Evolutionary conservation across 2,797 vertebrate genomes (phyloP), one percentile per base, ranked within the genome.

Genomic region (Gila robusta): DNA sequence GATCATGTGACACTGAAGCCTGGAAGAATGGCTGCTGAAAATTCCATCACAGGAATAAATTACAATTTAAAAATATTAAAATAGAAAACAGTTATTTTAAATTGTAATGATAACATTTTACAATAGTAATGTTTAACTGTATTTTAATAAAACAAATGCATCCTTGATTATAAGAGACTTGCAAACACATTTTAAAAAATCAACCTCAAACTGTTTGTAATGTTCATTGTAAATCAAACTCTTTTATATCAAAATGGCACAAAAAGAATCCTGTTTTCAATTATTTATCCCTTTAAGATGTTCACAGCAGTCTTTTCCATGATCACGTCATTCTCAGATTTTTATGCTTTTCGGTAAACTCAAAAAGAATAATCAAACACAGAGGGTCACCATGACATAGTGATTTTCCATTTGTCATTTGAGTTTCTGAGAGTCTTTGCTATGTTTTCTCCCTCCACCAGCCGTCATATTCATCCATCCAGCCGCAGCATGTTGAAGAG

Each of bases 401-500:
- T 23, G 3, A 67, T 80, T 64, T 67, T 67, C 62, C 62, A 80
- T 49, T 80, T 80, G 59, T 80, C 17, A 66, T 66, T 80, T 80
- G 62, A 10, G 26, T 62, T 17, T 12, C 17, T 79, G 28, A 70
- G 26, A 81, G 44, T 59, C 28, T 83, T 64, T 6, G 17, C 23
- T 64, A 3, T 47, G 17, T 66, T 84, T 28, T 71, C 52, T 56
- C 69, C 28, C 62, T 70, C 16, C 26, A 12, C 81, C 95, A 97
- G 97, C 95, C 96, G 97, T 95, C 97, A 98, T 93, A 96, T 98
- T 95, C 97, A 96, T 21, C 94, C 96, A 59, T 96, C 97, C 86
- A 97, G 97, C 93, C 97, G 95, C 93, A 96, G 95, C 93, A 97
- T 99, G 90, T 94, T 95, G 87, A 99, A 98, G 95, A 99, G 98